These are phyloP conservation scores for Oreamnos americanus DNA, from an alignment of 2,113 vertebrate genomes.

Conservation along the genomic window DNA sequence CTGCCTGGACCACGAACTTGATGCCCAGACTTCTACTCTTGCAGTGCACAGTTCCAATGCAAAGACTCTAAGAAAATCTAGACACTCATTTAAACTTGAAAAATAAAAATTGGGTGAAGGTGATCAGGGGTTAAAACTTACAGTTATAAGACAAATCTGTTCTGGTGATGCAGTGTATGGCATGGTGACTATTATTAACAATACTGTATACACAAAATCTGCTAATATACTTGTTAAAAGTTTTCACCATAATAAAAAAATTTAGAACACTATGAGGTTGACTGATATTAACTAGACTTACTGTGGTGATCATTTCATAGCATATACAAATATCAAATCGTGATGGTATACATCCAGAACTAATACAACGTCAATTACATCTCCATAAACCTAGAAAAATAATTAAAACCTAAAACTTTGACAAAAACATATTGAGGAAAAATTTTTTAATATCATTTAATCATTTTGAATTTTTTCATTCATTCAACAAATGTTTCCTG, in stretches of 20 bases:
- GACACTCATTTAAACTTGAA: not conserved
- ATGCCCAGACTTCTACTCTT: not conserved
- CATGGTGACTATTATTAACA: no score
- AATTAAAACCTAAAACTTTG: not conserved
- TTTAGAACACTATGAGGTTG: not conserved
- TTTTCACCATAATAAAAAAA: not conserved
- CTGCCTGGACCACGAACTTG: not conserved
- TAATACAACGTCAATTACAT: not conserved
- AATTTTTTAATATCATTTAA: not conserved
- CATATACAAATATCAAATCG: not conserved
- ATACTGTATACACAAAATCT: not conserved
- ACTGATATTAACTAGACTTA: not conserved
- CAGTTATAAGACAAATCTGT: not conserved
- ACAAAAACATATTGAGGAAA: not conserved
- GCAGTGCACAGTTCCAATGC: not conserved
- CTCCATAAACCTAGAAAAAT: not conserved
- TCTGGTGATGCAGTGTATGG: no score
- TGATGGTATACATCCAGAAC: not conserved
- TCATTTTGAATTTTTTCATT: not conserved
- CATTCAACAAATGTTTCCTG: not conserved
- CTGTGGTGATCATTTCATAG: not conserved
- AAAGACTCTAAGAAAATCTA: not conserved
- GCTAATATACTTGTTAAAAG: not conserved
- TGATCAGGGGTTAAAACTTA: not conserved
- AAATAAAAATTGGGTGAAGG: not conserved